Evolutionary conservation across 2,797 vertebrate species (phyloP), one percentile per base, ranked within the genome.

Genomic region (Siniperca scherzeri): DNA sequence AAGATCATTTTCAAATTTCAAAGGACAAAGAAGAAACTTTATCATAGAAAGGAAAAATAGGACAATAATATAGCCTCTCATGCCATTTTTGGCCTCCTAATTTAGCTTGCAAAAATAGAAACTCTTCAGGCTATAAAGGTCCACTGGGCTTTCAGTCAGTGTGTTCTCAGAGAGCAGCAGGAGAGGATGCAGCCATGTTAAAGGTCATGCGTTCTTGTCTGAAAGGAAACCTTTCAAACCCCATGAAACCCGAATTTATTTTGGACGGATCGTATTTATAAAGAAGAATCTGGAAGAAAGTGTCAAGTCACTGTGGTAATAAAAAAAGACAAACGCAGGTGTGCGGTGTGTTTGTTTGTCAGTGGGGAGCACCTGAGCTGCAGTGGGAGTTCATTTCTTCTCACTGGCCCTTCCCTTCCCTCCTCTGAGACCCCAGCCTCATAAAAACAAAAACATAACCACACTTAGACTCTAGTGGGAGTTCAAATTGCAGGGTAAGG

Each of bases 31-130:
- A 68, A 48, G 25, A 86, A 82, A 85, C 56, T 70, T 74, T 40
- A 75, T 77, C 56, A 69, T 50, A 70, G 46, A n/a, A 65, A 82
- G 46, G 25, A 65, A 82, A 93, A 88, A 78, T 89, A 77, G 90
- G 82, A 80, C 88, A 70, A 81, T 90, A 83, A 81, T 69, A 70
- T 40, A 81, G 70, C 69, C 66, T 56, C 65, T 88, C n/a, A 7
- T 87, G 75, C 84, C 87, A 81, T 88, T 89, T 91, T 89, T 85
- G 81, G 81, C 70, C 82, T 93, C 88, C 80, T 92, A 91, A 91
- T 91, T 91, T 90, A 83, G 74, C 55, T 73, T 33, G 40, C 77
- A 84, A 88, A 88, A 93, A 91, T 91, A 90, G 90, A 88, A 92
- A 64, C 61, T 89, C 92, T 92, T 85, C 73, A 88, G 93, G 89